Base-by-base conservation (phyloP, 2,113 vertebrate species). In the Martes martes region DNA sequence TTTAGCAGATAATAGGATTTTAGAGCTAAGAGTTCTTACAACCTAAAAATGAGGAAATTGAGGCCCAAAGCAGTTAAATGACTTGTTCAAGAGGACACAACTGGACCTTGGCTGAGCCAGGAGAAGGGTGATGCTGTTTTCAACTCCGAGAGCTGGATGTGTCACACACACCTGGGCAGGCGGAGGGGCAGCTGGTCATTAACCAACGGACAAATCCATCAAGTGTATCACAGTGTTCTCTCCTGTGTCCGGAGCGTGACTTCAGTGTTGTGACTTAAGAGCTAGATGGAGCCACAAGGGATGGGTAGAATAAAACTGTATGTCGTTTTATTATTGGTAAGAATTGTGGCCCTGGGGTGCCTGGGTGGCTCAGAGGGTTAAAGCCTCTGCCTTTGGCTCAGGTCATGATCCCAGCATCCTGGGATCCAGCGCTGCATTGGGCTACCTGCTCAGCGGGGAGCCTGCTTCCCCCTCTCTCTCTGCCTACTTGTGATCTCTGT, bases 221-320 rank as follows among this genome's bases (percentile, higher is more conserved):
- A 83, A 13, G 10, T 76, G 36, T 19, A 87, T 69, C 57, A 89
- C 33, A 78, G 7, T 89, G 63, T 28, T 81, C 55, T 95, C 92
- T 89, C 57, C 50, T 36, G 28, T n/a, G n/a, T 74, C 65, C 71
- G 28, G 33, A 47, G 19, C 24, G 26, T 45, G 52, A 45, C 65
- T 73, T 95, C 28, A 82, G 63, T 87, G 33, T 59, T 79, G 7
- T 80, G 65, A 91, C 50, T 82, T 87, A 97, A 91, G 67, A 83
- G 31, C 36, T 59, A 91, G 69, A 85, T 7, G 10, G 84, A 88
- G 28, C 36, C 69, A 86, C 19, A 42, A 79, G 78, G 59, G 33
- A 91, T 57, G 39, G 28, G 31, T 2, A 69, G 45, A 65, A 91
- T 80, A 78, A 73, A 96, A 50, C 1, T 55, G 16, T 45, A 39